Base-by-base conservation (phyloP, 2,797 vertebrate genomes). In the Pygocentrus nattereri region DNA sequence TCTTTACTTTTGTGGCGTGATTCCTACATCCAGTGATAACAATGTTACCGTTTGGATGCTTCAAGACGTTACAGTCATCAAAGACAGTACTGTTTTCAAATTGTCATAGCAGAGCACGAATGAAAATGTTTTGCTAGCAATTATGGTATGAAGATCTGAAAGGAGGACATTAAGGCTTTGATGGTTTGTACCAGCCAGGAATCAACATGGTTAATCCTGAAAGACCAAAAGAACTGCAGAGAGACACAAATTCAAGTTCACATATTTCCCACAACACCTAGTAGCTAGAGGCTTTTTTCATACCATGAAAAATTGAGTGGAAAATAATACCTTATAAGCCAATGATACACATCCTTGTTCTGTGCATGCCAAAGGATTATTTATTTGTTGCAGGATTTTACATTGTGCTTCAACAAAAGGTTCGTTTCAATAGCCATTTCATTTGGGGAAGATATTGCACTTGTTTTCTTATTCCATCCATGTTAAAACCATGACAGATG, bases 401-500 rank as follows among this genome's bases (percentile, higher is more conserved):
- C 64, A 73, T 34, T 31, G 59, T 52, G 52, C 50, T 56, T 7
- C 47, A 76, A 76, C 78, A 68, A 50, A 79, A 72, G 49, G 34
- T 61, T 27, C 11, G 59, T 41, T 31, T 58, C 47, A 62, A 25
- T 67, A 52, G 38, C 73, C n/a, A 1, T 82, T 84, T 67, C 65
- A 38, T 79, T 80, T 23, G 23, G 49, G 69, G 78, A 74, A 31
- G 62, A 27, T 70, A 75, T 82, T 78, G 69, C 62, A 30, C 65
- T 84, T 78, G 54, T 78, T 69, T 71, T 84, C 70, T 75, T 47
- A 76, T 85, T 76, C 78, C 15, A 18, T 76, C 59, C 71, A 25
- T 78, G 75, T 82, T 84, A 81, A 84, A 82, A 82, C 68, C 74
- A 25, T 82, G 68, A 77, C 80, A 74, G 73, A 83, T 76, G 34